Conservation (phyloP, 2,888 invertebrate species). For the Dasypogon diadema region DNA sequence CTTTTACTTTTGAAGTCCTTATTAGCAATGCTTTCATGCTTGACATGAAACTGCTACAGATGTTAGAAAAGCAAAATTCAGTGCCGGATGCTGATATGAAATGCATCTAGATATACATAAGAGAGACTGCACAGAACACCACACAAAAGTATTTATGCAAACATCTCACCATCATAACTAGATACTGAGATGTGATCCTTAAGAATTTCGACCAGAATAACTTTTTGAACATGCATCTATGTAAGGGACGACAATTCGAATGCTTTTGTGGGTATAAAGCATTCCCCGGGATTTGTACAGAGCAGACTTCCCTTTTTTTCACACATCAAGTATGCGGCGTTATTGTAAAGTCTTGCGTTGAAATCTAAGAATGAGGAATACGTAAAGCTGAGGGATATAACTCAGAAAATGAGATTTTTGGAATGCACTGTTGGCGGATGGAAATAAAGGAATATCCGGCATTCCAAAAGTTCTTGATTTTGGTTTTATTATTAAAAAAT, state of each 20-base stretch:
- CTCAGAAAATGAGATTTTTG: too few species aligned
- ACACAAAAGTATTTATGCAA: not conserved
- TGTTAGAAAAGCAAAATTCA: not conserved
- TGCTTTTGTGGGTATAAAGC: not conserved
- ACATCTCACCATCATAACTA: not conserved
- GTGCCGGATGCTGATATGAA: not conserved
- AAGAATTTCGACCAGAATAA: not conserved
- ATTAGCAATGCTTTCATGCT: slow-evolving; percentile 7
- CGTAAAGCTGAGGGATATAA: too few species aligned
- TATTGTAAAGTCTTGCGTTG: too few species aligned
- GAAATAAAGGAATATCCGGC: too few species aligned
- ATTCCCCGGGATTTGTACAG: not conserved
- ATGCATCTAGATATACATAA: slow-evolving; percentile 4
- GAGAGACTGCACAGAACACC: not conserved
- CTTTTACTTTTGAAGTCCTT: not conserved
- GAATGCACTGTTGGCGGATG: too few species aligned
- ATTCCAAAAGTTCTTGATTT: too few species aligned
- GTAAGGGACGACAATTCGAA: not conserved
- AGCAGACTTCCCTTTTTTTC: too few species aligned
- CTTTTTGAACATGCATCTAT: not conserved
- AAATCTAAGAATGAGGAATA: too few species aligned
- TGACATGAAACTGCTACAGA: not conserved
- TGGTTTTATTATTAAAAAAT: too few species aligned
- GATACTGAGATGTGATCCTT: not conserved
- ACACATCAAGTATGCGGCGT: too few species aligned